A percentile compares a stretch with the other conserved stretches of the same genome.
phyloP scores from a whole-genome alignment of 2,888 invertebrate genomes.

The Sepiola atlantica region DNA sequence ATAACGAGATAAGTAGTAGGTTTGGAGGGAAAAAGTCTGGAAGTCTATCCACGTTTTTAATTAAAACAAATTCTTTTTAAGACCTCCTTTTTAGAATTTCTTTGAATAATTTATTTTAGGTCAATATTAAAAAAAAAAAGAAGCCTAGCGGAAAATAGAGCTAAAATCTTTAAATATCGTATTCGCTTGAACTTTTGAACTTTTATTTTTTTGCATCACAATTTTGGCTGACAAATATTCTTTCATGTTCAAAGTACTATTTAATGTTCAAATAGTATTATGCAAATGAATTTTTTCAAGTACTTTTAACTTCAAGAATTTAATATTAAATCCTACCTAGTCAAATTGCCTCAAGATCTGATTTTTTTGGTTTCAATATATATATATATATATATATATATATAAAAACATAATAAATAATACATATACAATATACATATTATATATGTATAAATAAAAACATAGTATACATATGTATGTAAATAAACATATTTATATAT shows the following conservation, averaged over 20 bases:
- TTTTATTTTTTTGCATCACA: not conserved
- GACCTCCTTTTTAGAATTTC: not conserved
- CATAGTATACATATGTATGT: too few species aligned
- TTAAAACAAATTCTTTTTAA: not conserved
- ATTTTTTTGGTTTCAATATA: too few species aligned
- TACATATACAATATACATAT: too few species aligned
- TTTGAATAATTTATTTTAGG: not conserved
- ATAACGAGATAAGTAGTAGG: not conserved
- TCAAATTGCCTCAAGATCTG: too few species aligned
- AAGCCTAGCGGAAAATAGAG: too few species aligned
- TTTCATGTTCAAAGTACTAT: not conserved
- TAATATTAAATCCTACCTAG: too few species aligned
- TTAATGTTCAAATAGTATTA: slow-evolving; percentile 8
- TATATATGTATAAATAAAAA: too few species aligned
- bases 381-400: too few species aligned
- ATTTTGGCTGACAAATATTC: not conserved
- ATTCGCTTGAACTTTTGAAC: not conserved
- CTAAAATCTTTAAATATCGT: not conserved
- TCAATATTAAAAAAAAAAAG: not conserved
- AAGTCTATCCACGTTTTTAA: not conserved
- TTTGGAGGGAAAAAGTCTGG: too few species aligned
- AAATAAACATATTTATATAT: too few species aligned
- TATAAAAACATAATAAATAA: too few species aligned
- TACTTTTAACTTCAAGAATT: too few species aligned
- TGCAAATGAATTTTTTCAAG: not conserved